Base-by-base conservation (phyloP, 2,888 invertebrate genomes). In the Agrotis clavis region DNA sequence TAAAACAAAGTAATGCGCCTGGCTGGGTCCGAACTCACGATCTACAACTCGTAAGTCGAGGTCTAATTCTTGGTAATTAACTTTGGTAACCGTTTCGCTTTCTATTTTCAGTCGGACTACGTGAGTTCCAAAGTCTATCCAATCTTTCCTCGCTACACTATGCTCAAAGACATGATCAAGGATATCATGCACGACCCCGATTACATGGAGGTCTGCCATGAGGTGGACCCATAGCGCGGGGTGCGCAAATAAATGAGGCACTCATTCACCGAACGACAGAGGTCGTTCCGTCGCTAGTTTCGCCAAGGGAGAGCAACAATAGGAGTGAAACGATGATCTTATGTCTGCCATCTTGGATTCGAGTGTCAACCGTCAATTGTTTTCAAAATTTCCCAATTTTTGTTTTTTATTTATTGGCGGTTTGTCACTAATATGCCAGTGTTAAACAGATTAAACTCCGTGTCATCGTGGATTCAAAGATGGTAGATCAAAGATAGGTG, bases 151-250 rank as follows among this genome's bases (percentile, higher is more conserved):
- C 98, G 99, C 65, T 99, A 99, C 97, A 98, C 98, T 77, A 98
- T 99, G 97, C 97, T 99, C 85, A 99, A 99, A 95, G 99, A 99
- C 93, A 99, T 99, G 99, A 99, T 99, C 90, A 99, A 99, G 96
- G 98, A 98, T 90, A 98, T 99, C 88, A 98, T 99, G 97, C 98
- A 99, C 90, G 98, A 99, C 95, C 99, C 99, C n/a, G 98, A 99
- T 94, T 99, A 99, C 97, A 99, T 99, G 98, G 99, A 99, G 95
- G 99, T 99, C 80, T 99, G 99, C 95, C 99, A 99, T 93, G 99
- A 99, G 94, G 95, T 98, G 92, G 98, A 98, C 92, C 97, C 97
- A 94, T 97, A 97, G 97, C 97, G 97, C 92, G 97, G 97, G 94
- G 97, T 96, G 93, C 96, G 95, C 96, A 96, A 96, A 92, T 96